A percentile compares a stretch with the other conserved stretches of the same genome.
These are phyloP conservation scores for Rhinoraja longicauda DNA, from an alignment of 2,797 vertebrate species.

Conservation along the genomic window DNA sequence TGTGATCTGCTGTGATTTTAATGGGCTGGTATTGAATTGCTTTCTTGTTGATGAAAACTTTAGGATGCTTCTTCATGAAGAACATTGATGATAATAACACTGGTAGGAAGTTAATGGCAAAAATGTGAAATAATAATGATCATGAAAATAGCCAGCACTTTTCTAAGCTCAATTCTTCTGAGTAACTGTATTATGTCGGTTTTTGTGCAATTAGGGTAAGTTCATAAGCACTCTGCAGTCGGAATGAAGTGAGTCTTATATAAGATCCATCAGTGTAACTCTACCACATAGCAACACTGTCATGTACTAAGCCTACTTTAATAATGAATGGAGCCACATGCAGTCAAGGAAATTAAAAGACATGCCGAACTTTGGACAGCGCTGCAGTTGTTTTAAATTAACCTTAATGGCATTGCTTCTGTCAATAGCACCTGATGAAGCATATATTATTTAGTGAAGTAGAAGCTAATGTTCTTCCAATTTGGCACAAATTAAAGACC, in stretches of 20 bases:
- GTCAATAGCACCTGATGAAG: neutral
- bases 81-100: neutral
- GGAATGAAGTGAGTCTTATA: neutral
- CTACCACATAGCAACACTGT: neutral
- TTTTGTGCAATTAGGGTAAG: neutral
- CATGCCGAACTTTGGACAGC: neutral
- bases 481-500: neutral
- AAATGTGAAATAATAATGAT: neutral
- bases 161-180: neutral
- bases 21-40: neutral
- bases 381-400: neutral
- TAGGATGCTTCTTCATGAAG: neutral
- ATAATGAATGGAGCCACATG: neutral
- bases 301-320: neutral
- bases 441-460: constrained; percentile 9
- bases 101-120: neutral
- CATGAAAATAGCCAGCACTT: neutral
- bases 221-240: no score
- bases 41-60: neutral
- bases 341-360: neutral
- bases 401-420: constrained; percentile 15
- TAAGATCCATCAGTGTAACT: neutral
- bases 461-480: neutral
- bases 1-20: neutral
- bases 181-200: neutral